Percentiles rank a stretch among this genome's conserved stretches.
These are phyloP conservation scores for Halichoerus grypus DNA, from an alignment of 2,113 vertebrate genomes.

Conservation along the genomic window DNA sequence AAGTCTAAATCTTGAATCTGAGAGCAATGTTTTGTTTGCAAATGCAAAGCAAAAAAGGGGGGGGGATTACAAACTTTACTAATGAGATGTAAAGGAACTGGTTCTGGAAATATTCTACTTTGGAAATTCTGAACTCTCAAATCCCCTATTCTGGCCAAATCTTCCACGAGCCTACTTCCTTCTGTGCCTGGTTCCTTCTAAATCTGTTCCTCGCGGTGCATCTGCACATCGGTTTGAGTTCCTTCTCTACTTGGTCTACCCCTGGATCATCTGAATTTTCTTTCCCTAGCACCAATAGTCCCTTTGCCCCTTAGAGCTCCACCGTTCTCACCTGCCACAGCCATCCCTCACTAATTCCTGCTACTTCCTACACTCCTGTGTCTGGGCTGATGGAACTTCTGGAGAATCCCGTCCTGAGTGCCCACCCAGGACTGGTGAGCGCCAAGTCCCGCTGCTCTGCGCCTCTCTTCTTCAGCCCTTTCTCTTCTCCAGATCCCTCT, in stretches of 20 bases:
- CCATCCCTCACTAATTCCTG: neutral
- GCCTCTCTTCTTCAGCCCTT: neutral
- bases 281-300: neutral
- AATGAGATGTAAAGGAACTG: conserved; percentile 72
- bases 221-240: neutral
- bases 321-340: neutral
- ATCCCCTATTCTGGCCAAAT: neutral
- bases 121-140: conserved; percentile 44
- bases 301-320: neutral
- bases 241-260: neutral
- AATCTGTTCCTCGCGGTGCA: neutral
- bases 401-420: neutral
- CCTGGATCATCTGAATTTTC: neutral
- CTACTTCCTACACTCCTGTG: neutral
- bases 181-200: neutral
- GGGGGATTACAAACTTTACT: conserved; percentile 77
- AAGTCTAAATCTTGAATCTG: conserved; percentile 78
- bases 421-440: neutral
- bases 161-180: neutral
- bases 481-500: neutral
- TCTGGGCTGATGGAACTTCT: neutral
- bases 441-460: neutral
- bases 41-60: conserved; percentile 54
- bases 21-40: conserved; percentile 72
- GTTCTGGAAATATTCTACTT: conserved; percentile 38